Evolutionary conservation across 2,797 vertebrate species (phyloP), one percentile per base, ranked within the genome.

Genomic region (Pseudomugil gertrudae): DNA sequence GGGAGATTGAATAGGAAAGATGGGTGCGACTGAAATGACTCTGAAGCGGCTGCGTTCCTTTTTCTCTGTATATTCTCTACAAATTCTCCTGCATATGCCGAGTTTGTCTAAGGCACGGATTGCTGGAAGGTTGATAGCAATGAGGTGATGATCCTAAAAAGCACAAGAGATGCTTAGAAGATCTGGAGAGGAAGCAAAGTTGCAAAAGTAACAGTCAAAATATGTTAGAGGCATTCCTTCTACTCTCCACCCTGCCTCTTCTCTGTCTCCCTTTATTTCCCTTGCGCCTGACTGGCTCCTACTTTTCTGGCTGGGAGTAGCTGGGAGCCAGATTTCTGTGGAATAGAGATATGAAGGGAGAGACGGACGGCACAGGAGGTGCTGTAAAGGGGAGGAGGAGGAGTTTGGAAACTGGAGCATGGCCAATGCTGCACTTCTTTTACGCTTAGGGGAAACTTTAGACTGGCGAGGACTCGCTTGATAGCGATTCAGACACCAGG

Each of bases 321-420:
- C 87, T 89, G 52, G 76, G 84, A 94, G 93, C 93, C 93, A 90
- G 82, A 88, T 94, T 95, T 92, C 93, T 93, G 90, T 89, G 89
- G 91, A 89, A 86, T 90, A 74, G 66, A 89, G 90, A 92, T 93
- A 89, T 85, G 87, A 92, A 76, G 82, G 86, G 89, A 52, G 79
- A 85, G 90, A 82, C 90, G 70, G 79, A 87, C 73, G 85, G 90
- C 66, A 69, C 77, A 78, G 80, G 92, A 89, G 89, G 89, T 89
- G 75, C 89, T 6, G 23, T 62, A 26, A 82, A 85, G 85, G 82
- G 85, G 73, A 71, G 53, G 68, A 33, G 54, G 54, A 69, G 51
- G 62, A 30, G 63, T 7, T 73, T 79, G 87, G 86, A 90, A 90
- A 91, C 84, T 90, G 89, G 90, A 92, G 84, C 79, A 47, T 21